Evolutionary conservation across 2,797 vertebrate genomes (phyloP), one percentile per base, ranked within the genome.

Genomic region (Hafferia zeledoni): DNA sequence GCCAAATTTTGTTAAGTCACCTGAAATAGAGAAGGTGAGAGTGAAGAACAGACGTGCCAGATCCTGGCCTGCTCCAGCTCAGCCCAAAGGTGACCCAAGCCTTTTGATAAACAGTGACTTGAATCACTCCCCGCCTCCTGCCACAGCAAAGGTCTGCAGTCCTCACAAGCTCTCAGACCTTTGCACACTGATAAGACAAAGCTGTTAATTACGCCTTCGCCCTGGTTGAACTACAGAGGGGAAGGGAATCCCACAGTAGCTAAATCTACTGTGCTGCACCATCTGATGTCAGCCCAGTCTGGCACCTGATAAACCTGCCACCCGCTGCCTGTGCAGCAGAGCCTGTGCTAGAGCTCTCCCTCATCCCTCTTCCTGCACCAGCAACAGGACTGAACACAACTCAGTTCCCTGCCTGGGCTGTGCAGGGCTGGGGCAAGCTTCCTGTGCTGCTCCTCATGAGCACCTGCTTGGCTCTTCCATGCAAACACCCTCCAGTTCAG

Each of bases 1-100:
- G 76, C 99, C 98, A 7, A 99, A 99, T 96, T 99, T 99, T 4
- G 99, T 98, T 91, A 99, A 98, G 92, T 99, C 99, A 35, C 99
- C 99, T 98, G 96, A 35, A 72, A 81, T 1, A 25, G 14, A 37
- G 20, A 89, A 37, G 20, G 56, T 4, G 17, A 56, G 28, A 33
- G 5, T 44, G 55, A 77, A 24, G 44, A 49, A 63, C 12, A 18
- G 12, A 22, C 0, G 0, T 10, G 9, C 3, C 31, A n/a, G 35
- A 44, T 20, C 30, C 37, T 6, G 22, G 39, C 30, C 11, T 2
- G 0, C 6, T 65, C 14, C 2, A 35, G 52, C 68, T 65, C 55
- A 57, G 68, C 53, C 59, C 39, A 44, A 46, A 71, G 25, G 17
- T 9, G 63, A 27, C 5, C 3, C 30, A 27, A 27, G 43, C 24